Conservation (phyloP, 92 coral and sea anemone genomes). For the Muricea muricata region DNA sequence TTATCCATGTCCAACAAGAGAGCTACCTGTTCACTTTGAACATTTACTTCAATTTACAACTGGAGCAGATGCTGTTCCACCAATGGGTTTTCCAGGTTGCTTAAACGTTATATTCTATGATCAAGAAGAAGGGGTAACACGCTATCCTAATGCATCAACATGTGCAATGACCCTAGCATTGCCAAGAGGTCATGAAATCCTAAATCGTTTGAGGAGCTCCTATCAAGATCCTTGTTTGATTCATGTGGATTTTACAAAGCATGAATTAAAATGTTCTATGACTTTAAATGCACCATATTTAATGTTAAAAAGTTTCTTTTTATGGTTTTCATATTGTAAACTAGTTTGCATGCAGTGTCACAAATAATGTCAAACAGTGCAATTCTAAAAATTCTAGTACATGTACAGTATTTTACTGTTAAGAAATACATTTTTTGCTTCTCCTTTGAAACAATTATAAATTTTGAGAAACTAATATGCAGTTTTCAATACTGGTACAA, state of each 20-base stretch:
- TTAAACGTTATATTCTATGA: slow-evolving; percentile 26
- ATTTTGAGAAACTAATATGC: too few relatives aligned
- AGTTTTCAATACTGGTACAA: too few relatives aligned
- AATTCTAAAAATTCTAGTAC: too few relatives aligned
- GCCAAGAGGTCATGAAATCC: slow-evolving; percentile 57
- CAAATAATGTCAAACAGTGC: too few relatives aligned
- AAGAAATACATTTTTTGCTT: too few relatives aligned
- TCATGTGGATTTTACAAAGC: slow-evolving; percentile 53
- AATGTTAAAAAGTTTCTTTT: too few relatives aligned
- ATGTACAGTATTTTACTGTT: too few relatives aligned
- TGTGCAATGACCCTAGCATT: slow-evolving; percentile 43
- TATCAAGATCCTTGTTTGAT: slow-evolving; percentile 40
- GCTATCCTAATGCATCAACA: slow-evolving; percentile 51
- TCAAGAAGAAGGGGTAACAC: slow-evolving; percentile 50
- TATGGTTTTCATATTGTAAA: too few relatives aligned
- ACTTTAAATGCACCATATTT: too few relatives aligned
- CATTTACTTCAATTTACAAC: slow-evolving; percentile 26
- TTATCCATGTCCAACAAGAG: not conserved
- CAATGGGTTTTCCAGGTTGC: slow-evolving; percentile 20
- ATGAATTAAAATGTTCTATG: not conserved
- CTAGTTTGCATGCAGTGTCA: too few relatives aligned
- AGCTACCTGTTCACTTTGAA: slow-evolving; percentile 18
- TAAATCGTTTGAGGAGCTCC: slow-evolving; percentile 34
- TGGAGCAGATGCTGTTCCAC: slow-evolving; percentile 51
- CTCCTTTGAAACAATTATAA: too few relatives aligned